These are phyloP conservation scores for Actinernus sp. DNA, from an alignment of 92 coral and sea anemone species.

Conservation along the genomic window DNA sequence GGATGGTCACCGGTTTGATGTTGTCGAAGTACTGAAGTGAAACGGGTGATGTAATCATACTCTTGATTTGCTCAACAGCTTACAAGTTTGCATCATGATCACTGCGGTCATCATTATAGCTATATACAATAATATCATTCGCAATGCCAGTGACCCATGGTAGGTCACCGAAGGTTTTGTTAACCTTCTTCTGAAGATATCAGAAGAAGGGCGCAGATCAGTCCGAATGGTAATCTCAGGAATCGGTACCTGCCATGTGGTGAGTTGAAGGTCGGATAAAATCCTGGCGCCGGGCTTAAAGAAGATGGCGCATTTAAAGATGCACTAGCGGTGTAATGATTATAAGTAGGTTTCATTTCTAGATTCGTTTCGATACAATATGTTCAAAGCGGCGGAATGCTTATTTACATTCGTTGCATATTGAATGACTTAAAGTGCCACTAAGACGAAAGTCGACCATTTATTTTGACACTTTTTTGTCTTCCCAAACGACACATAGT, in stretches of 20 bases:
- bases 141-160: conserved; percentile 64
- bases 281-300: too few species aligned
- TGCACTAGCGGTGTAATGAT: too few species aligned
- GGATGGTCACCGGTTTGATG: conserved; percentile 59
- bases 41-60: conserved; percentile 32
- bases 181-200: conserved; percentile 70
- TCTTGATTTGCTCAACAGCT: conserved; percentile 59
- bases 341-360: too few species aligned
- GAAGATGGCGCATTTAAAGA: too few species aligned
- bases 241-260: conserved; percentile 66
- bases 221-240: conserved; percentile 53
- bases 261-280: conserved; percentile 50
- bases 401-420: too few species aligned
- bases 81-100: conserved; percentile 56
- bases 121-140: conserved; percentile 60
- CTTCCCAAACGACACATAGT: too few species aligned
- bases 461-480: too few species aligned
- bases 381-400: too few species aligned
- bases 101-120: conserved; percentile 11
- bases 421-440: too few species aligned
- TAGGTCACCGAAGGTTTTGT: conserved; percentile 71
- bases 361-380: too few species aligned
- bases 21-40: conserved; percentile 69
- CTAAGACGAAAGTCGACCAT: too few species aligned
- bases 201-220: conserved; percentile 58